These are phyloP conservation scores for Lampropteryx suffumata DNA, from an alignment of 2,888 invertebrate species.

Conservation along the genomic window DNA sequence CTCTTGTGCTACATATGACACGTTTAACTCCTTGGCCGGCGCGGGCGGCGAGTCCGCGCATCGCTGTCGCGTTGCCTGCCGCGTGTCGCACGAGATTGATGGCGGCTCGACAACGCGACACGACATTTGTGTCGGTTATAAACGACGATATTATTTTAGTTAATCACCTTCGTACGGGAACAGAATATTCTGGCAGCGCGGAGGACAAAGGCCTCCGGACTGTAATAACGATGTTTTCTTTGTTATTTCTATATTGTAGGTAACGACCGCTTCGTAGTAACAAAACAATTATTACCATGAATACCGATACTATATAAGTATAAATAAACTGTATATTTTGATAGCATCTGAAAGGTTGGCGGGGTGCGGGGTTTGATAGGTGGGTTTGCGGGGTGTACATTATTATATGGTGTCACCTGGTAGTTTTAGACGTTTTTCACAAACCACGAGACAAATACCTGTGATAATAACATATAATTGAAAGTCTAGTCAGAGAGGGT, in stretches of 20 bases:
- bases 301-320: too few relatives aligned
- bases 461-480: too few relatives aligned
- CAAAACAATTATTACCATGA: too few relatives aligned
- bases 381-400: too few relatives aligned
- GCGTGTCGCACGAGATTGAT: slow-evolving; percentile 27
- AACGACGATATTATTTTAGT: slow-evolving; percentile 26
- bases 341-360: too few relatives aligned
- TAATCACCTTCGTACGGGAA: slow-evolving; percentile 24
- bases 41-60: slow-evolving; percentile 6
- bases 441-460: too few relatives aligned
- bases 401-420: too few relatives aligned
- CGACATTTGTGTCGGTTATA: slow-evolving; percentile 17
- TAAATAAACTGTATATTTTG: too few relatives aligned
- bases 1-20: slow-evolving; percentile 18
- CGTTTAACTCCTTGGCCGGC: slow-evolving; percentile 20
- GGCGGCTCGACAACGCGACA: slow-evolving; percentile 18
- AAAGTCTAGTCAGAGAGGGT: too few relatives aligned
- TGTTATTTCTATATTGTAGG: not conserved
- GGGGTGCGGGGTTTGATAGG: too few relatives aligned
- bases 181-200: slow-evolving; percentile 1
- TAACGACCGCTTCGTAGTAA: not conserved
- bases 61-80: slow-evolving; percentile 20
- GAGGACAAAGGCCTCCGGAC: slow-evolving; percentile 4
- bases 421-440: too few relatives aligned
- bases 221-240: slow-evolving; percentile 3